Conservation (phyloP, 1,140 invertebrate species). For the Brachionus rotundiformis region DNA sequence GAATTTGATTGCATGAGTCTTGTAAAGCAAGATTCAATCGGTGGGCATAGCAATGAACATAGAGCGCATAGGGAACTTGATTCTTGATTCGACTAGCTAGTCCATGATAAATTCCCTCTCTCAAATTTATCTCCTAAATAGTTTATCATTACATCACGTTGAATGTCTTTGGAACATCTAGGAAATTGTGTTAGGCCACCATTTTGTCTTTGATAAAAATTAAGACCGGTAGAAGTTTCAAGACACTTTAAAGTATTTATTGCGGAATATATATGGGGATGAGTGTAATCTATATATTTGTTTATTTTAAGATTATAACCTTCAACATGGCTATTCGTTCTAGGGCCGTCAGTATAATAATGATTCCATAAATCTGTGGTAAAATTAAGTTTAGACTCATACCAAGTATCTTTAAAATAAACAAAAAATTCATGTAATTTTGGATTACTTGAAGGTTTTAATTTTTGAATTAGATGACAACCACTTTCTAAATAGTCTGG, state of each 20-base stretch:
- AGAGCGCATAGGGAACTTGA: neutral
- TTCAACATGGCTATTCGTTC: neutral
- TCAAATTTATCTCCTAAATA: neutral
- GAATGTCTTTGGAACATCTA: neutral
- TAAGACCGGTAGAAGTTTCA: neutral
- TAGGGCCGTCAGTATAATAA: neutral
- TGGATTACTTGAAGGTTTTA: neutral
- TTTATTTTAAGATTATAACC: conserved; percentile 8
- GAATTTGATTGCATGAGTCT: neutral
- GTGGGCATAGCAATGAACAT: neutral
- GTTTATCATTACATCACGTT: conserved; percentile 5
- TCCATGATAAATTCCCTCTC: neutral
- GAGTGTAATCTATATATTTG: neutral
- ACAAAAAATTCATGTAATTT: neutral
- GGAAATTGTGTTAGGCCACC: neutral
- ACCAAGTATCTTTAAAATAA: neutral
- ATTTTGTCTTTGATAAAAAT: neutral
- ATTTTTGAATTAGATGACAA: neutral
- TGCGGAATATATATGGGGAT: conserved; percentile 1
- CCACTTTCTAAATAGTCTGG: neutral
- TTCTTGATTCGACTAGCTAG: neutral
- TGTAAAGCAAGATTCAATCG: neutral
- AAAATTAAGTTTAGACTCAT: neutral
- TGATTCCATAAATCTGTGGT: neutral
- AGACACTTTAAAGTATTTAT: neutral